Evolutionary conservation across 2,113 vertebrate genomes (phyloP).

Genomic region (Nibea coibor): DNA sequence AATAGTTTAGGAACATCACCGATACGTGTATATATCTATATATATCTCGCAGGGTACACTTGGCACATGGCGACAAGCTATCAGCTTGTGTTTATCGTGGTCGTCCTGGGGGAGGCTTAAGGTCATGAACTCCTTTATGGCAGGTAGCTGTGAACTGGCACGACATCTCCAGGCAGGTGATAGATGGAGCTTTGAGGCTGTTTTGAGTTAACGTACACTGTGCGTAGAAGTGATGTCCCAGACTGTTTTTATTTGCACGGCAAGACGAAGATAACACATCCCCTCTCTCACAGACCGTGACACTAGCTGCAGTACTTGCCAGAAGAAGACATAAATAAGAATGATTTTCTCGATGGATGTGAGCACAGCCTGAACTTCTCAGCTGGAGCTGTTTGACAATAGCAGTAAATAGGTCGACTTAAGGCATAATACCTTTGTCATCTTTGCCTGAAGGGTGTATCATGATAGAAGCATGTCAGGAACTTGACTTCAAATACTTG

Average conservation of each 20-base stretch:
- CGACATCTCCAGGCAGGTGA: constrained; percentile 12
- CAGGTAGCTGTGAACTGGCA: constrained; percentile 52
- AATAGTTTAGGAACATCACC: constrained; percentile 32
- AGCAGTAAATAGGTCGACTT: neutral
- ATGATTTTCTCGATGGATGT: neutral
- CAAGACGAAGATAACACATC: neutral
- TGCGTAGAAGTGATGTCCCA: neutral
- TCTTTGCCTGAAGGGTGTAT: neutral
- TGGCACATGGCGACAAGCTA: neutral
- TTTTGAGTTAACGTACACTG: neutral
- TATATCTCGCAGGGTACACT: no score
- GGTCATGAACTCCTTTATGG: constrained; percentile 69
- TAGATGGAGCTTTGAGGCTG: neutral
- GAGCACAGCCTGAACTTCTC: neutral
- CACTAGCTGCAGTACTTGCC: neutral
- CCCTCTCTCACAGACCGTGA: neutral
- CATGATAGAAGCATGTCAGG: neutral
- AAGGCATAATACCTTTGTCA: neutral
- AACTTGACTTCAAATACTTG: neutral
- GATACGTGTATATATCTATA: neutral
- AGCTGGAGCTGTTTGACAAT: neutral
- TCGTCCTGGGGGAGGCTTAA: neutral
- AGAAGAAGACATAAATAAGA: neutral
- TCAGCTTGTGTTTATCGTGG: constrained; percentile 49
- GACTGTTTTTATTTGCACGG: no score